Percentiles rank a stretch among this genome's conserved stretches.
Evolutionary conservation across 2,797 vertebrate genomes (phyloP).

Genomic region (Ctenopoma kingsleyae): DNA sequence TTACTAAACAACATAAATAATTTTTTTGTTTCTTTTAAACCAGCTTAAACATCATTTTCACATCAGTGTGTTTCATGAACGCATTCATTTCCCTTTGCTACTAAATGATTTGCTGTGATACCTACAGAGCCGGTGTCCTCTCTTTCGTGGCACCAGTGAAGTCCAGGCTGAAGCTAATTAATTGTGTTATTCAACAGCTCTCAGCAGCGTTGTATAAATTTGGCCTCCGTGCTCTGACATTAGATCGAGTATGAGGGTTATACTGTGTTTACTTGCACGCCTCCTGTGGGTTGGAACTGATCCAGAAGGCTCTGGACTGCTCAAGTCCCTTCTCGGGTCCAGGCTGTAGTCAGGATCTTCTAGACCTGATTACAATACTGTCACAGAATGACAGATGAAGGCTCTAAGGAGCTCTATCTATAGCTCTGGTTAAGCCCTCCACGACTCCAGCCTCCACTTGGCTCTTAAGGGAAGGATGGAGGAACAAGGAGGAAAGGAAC

Average conservation of each 20-base stretch:
- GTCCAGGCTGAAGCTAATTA: conserved; percentile 40
- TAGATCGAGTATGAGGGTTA: conserved; percentile 57
- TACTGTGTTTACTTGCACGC: conserved; percentile 67
- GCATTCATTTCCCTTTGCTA: background rate
- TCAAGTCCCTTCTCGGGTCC: conserved; percentile 64
- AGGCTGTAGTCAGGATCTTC: conserved; percentile 71
- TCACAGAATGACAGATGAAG: conserved; percentile 79
- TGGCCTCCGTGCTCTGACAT: conserved; percentile 54
- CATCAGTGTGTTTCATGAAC: conserved; percentile 6
- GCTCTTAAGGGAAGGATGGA: conserved; percentile 68
- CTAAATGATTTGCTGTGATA: conserved; percentile 5
- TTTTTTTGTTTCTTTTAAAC: background rate
- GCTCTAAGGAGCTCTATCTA: conserved; percentile 77
- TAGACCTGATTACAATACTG: conserved; percentile 80
- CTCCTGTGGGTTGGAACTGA: conserved; percentile 64
- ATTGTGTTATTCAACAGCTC: conserved; percentile 54
- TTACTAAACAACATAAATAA: background rate
- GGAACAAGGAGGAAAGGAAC: conserved; percentile 50
- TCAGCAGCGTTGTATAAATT: conserved; percentile 61
- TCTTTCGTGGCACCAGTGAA: conserved; percentile 36
- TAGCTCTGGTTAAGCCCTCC: conserved; percentile 70
- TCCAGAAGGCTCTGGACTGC: conserved; percentile 65
- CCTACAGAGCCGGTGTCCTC: background rate
- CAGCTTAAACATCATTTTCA: background rate
- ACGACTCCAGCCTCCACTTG: conserved; percentile 59